Conservation (phyloP, 2,888 invertebrate species). For the Mimachlamys varia region DNA sequence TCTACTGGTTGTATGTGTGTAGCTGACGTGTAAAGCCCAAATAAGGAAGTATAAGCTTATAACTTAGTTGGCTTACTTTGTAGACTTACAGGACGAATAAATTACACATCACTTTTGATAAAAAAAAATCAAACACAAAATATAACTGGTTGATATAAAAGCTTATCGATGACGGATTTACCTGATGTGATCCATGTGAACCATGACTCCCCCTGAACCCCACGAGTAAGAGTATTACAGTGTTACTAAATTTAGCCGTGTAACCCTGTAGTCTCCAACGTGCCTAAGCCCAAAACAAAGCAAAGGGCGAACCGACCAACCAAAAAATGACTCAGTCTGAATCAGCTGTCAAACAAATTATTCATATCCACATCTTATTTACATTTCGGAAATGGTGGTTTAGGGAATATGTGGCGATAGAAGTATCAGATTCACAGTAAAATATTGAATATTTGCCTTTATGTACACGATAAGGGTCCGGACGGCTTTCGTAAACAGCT, state of each 20-base stretch:
- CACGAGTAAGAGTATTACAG: neutral
- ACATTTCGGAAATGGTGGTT: neutral
- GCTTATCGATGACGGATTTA: too few relatives aligned
- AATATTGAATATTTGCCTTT: neutral
- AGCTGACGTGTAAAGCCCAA: conserved; percentile 10
- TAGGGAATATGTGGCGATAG: neutral
- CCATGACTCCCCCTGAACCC: too few relatives aligned
- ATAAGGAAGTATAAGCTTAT: neutral
- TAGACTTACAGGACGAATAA: neutral
- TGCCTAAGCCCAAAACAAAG: conserved; percentile 11
- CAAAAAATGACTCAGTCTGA: neutral
- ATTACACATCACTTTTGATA: too few relatives aligned
- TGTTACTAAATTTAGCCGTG: neutral
- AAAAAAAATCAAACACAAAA: too few relatives aligned
- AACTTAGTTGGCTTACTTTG: neutral
- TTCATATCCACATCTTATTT: neutral
- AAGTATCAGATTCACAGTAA: neutral
- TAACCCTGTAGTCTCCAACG: neutral
- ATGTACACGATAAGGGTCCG: neutral
- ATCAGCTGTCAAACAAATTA: conserved; percentile 18
- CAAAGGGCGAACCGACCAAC: conserved; percentile 11
- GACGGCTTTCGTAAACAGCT: neutral
- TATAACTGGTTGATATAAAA: too few relatives aligned
- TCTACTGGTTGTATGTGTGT: neutral
- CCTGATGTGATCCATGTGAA: too few relatives aligned